Base-by-base conservation (phyloP, 1,140 invertebrate species). In the Magallana angulata region DNA sequence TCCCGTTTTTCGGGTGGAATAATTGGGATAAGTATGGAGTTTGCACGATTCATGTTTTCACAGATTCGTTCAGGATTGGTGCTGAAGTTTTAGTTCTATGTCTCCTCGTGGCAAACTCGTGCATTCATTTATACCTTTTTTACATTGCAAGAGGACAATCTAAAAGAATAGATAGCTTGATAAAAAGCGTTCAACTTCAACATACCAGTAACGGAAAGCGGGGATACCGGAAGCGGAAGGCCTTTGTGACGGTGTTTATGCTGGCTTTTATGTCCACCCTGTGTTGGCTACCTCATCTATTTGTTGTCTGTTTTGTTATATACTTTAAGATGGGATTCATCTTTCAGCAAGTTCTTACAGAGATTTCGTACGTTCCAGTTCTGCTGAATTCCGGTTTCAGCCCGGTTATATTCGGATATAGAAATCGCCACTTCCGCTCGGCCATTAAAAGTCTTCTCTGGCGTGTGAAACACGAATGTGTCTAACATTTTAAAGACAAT, bases 391-490 rank as follows among this genome's bases (percentile, higher is more conserved):
- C 86, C 1, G 81, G 76, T 16, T 82, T 84, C 7, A 87, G 76
- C 18, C 76, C 86, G 8, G 57, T 87, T 4, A 58, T 87, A 18
- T 82, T 84, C 59, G 82, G 86, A n/a, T 87, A 84, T 48, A 83
- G 86, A 80, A 87, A 87, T 56, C 81, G 86, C 18, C 86, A 87
- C 83, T 87, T 87, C 56, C 62, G 82, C 1, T 62, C 24, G 56
- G 62, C 81, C 18, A 87, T 87, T 14, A 83, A 84, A 59, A 16
- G 12, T 58, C 30, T 84, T 9, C 57, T 87, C 0, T 18, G 16
- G 18, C 57, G n/a, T 3, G 7, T 24, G 16, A 84, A 24, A 6
- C 86, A 87, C 36, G 62, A 87, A 16, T 87, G 86, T 36, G 24
- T 76, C 6, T 76, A 30, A 48, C 24, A 24, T 24, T 24, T 24